Evolutionary conservation across 2,888 invertebrate genomes (phyloP), one percentile per base, ranked within the genome.

Genomic region (Hyppa rectilinea): DNA sequence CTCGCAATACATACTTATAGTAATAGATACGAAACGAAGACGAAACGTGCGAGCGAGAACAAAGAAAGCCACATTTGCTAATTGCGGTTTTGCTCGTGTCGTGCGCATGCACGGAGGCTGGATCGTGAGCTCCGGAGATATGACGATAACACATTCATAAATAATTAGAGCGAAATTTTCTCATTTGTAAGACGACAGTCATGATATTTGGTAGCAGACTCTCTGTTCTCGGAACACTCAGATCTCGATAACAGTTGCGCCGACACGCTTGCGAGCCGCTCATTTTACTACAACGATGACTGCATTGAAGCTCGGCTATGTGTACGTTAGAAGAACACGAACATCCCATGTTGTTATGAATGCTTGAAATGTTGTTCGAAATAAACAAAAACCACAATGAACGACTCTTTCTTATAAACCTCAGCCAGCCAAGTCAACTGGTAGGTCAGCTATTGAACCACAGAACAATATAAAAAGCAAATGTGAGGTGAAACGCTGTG

Each of bases 141-240:
- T 96, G 94, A 95, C 91, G 96, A 96, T 96, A 96, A 95, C 95
- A 95, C 96, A 96, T 95, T 96, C 96, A 96, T 96, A 96, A 96
- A 96, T 96, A 96, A 96, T 96, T 96, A 96, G 96, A 96, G 95
- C 94, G 93, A 96, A 96, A 95, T 96, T 96, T 96, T 96, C 96
- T 95, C 96, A 96, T 96, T 96, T 96, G 96, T 96, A 95, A 94
- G 94, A 94, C 95, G 93, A 94, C 93, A 94, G 94, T 92, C 95
- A 94, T 94, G 96, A 96, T 96, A 96, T 96, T 96, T 95, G 95
- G 95, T 92, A 90, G 94, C 93, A 90, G 92, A 91, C 90, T 90
- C 92, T 88, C 90, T 91, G 92, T 96, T 96, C 96, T 94, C 85
- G 88, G 96, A 96, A 96, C 88, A 85, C 89, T 86, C 88, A 88